Evolutionary conservation across 92 coral and sea anemone species (phyloP), one percentile per base, ranked within the genome.

Genomic region (Porites lobata): DNA sequence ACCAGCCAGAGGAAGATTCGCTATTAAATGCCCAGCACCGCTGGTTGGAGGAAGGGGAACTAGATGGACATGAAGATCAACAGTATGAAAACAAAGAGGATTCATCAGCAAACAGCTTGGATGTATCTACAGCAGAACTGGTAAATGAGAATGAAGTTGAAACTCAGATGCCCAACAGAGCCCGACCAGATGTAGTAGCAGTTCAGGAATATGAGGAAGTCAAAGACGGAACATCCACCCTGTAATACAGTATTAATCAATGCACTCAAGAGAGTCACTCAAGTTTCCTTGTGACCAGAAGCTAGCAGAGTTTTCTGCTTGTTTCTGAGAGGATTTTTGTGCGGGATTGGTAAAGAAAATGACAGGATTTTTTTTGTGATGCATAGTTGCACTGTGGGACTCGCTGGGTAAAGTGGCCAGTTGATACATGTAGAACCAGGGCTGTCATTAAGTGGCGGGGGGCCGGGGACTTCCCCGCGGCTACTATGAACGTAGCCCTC

Each of bases 31-130:
- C 87, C 62, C 87, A 94, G 81, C 88, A 89, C 20, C 83, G 96
- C 67, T 96, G 98, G 99, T 88, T 95, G 94, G 99, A 96, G 21
- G 99, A 95, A 72, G 98, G 99, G 7, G 98, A 92, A 5, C 52
- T 94, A 17, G 95, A 96, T 38, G 87, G 82, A n/a, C 85, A 65
- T 21, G 94, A 92, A 9, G 91, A 84, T 50, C 87, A 81, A 32
- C 72, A 81, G 6, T 82, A 75, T 50, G 74, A 87, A 51, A 53
- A 65, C 84, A 76, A 90, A 76, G 79, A 78, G 29, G 79, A 87
- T 12, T 87, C 87, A 5, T 50, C 90, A 9, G 62, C 85, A 58
- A 91, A 80, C 56, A 77, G 51, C 50, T 51, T 80, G 20, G 88
- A 84, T 50, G 57, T 79, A 5, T 90, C 87, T 18, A 80, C 88